These are phyloP conservation scores for Danio choprae DNA, from an alignment of 2,797 vertebrate species.

Conservation along the genomic window DNA sequence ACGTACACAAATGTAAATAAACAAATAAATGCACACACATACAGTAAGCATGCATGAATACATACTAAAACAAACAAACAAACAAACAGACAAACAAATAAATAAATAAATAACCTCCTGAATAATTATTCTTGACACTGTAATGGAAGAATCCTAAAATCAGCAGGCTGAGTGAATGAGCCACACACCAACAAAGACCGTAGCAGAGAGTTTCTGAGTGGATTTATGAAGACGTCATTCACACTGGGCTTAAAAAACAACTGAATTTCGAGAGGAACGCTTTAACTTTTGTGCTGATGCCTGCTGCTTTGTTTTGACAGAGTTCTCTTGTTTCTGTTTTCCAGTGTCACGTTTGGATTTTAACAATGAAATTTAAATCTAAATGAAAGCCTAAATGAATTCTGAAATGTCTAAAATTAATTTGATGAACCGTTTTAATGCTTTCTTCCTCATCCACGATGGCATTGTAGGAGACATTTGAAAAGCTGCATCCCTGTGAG, in stretches of 20 bases:
- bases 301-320: slow-evolving; percentile 74
- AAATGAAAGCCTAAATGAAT: slow-evolving; percentile 49
- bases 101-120: neutral
- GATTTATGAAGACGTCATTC: slow-evolving; percentile 72
- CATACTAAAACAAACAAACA: too few relatives aligned
- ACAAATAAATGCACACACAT: too few relatives aligned
- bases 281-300: slow-evolving; percentile 75
- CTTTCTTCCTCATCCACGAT: slow-evolving; percentile 4
- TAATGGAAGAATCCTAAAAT: slow-evolving; percentile 67
- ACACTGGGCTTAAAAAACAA: slow-evolving; percentile 68
- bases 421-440: slow-evolving; percentile 44
- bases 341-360: slow-evolving; percentile 64
- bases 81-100: too few relatives aligned
- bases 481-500: slow-evolving; percentile 36
- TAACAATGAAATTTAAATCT: slow-evolving; percentile 67
- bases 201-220: slow-evolving; percentile 50
- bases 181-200: slow-evolving; percentile 60
- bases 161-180: slow-evolving; percentile 41
- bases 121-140: slow-evolving; percentile 65
- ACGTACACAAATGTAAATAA: too few relatives aligned
- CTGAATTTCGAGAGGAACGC: slow-evolving; percentile 66
- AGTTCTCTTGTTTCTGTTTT: slow-evolving; percentile 67
- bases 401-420: slow-evolving; percentile 49
- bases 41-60: too few relatives aligned
- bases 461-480: slow-evolving; percentile 8